Evolutionary conservation across 30 jellyfish, hydroid and myxozoan species (phyloP), one percentile per base, ranked within the genome.

Genomic region (Mastigias papua): DNA sequence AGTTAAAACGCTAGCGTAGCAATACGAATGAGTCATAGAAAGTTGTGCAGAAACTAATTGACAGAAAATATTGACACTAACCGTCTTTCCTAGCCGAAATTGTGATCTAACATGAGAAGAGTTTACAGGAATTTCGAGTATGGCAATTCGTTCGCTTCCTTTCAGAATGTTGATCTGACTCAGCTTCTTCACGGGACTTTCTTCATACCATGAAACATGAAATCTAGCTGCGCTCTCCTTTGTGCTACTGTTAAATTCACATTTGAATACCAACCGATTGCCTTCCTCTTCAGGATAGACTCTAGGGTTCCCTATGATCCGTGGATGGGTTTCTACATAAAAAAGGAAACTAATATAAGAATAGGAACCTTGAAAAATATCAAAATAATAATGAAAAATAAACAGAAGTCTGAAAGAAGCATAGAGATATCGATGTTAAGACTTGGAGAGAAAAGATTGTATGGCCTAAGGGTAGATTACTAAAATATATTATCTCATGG

Each of bases 191-290:
- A 57, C 80, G 15, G 91, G 94, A 0, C 95, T 60, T 29, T 89
- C 97, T 50, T 72, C 76, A 34, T 51, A 76, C 91, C 89, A 90
- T 21, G 84, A 63, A 25, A 90, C 94, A 32, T 67, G 74, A 68
- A 81, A 81, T 28, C 26, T 15, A 3, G 91, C 83, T 2, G 48
- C 34, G 8, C 21, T 0, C 0, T 81, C 81, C 20, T 48, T 34
- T 22, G 30, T 62, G 63, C n/a, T 60, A 27, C 65, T 81, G 5
- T 34, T 9, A 48, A 81, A 81, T 22, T 66, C 66, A 51, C 91
- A 81, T 10, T 25, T 81, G 73, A 81, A 63, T 35, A 60, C 69
- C 19, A 80, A n/a, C 29, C 66, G 37, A 13, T 81, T 81, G 62
- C 28, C 65, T 25, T 37, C 8, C 0, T 58, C 70, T 33, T 69